phyloP scores from a whole-genome alignment of 2,888 invertebrate species.

The Phaonia tiefii region DNA sequence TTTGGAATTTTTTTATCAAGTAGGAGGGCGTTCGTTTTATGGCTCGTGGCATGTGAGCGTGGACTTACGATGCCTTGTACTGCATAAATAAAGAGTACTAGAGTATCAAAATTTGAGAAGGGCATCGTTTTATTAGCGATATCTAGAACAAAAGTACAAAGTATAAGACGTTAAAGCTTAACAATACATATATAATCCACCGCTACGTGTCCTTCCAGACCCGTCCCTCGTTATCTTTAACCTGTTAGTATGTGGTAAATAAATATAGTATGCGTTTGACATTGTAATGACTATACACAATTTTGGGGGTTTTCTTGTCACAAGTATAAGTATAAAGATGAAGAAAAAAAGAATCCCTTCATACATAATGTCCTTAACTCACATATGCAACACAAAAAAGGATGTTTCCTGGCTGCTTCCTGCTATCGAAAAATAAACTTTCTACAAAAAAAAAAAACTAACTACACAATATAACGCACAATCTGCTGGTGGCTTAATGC shows the following conservation, averaged over 20 bases:
- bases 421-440: neutral
- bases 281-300: constrained; percentile 46
- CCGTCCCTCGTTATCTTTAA: neutral
- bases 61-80: too few species aligned
- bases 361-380: neutral
- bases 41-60: too few species aligned
- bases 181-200: too few species aligned
- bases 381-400: constrained; percentile 22
- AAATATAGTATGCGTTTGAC: constrained; percentile 29
- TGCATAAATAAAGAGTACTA: too few species aligned
- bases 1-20: too few species aligned
- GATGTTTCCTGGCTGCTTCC: constrained; percentile 19
- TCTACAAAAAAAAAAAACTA: neutral
- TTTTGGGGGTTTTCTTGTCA: neutral
- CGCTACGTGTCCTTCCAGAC: neutral
- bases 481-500: constrained; percentile 30
- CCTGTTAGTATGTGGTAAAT: neutral
- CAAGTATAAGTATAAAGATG: neutral
- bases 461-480: too few species aligned
- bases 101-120: too few species aligned
- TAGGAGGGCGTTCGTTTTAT: too few species aligned
- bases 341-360: constrained; percentile 1
- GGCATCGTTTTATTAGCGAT: too few species aligned
- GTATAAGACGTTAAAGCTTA: too few species aligned
- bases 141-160: too few species aligned